A percentile compares a stretch with the other conserved stretches of the same genome.
Conservation (phyloP, 2,113 vertebrate genomes). For the Plestiodon gilberti region DNA sequence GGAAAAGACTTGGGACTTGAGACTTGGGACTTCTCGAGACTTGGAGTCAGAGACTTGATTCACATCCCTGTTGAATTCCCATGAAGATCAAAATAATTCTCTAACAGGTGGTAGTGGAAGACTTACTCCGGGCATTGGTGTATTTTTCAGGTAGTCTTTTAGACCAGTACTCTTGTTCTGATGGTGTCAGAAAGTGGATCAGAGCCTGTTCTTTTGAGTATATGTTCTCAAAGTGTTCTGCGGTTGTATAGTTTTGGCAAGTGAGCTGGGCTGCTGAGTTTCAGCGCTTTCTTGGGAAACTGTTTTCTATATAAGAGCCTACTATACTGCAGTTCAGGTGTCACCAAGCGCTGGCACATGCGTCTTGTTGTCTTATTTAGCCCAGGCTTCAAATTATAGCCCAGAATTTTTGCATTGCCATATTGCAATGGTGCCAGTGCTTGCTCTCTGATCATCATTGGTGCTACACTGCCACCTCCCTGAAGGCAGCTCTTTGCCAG, state of each 20-base stretch:
- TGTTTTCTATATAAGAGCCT: constrained; percentile 72
- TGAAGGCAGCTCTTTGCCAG: constrained; percentile 75
- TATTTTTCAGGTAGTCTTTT: background rate
- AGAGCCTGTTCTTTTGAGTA: background rate
- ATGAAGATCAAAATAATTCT: background rate
- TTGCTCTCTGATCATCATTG: constrained; percentile 71
- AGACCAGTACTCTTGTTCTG: background rate
- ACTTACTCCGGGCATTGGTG: background rate
- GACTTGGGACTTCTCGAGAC: no score
- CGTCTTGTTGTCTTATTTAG: constrained; percentile 52
- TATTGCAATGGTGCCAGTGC: constrained; percentile 78
- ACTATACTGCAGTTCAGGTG: constrained; percentile 84
- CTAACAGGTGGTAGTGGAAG: background rate
- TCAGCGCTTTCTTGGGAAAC: constrained; percentile 51
- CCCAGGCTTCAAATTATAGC: constrained; percentile 81
- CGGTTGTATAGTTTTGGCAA: background rate
- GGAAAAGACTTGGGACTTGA: no score
- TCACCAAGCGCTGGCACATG: constrained; percentile 77
- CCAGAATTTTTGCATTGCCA: constrained; percentile 79
- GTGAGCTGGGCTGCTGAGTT: background rate
- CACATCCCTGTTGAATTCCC: no score
- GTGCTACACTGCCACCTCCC: constrained; percentile 71
- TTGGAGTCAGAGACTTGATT: no score
- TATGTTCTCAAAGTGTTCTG: background rate
- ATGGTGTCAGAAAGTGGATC: background rate